Conservation (phyloP, 1,140 invertebrate genomes). For the Lepidostoma basale region DNA sequence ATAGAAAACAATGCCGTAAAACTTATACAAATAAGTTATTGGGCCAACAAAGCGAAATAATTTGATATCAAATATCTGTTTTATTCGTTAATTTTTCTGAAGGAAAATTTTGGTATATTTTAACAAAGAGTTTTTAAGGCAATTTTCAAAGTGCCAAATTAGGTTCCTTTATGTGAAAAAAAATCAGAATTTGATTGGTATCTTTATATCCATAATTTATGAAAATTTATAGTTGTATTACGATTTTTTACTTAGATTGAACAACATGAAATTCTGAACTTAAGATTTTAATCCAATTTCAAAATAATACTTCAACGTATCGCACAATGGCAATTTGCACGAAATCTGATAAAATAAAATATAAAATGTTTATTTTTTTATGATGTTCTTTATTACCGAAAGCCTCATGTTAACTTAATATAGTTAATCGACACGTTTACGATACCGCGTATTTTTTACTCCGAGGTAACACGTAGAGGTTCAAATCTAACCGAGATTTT, state of each 20-base stretch:
- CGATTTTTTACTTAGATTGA: no score
- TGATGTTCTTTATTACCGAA: neutral
- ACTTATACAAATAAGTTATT: no score
- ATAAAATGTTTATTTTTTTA: neutral
- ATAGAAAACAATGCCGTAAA: no score
- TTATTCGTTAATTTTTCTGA: no score
- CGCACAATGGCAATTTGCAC: neutral
- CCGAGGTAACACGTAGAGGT: neutral
- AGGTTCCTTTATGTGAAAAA: no score
- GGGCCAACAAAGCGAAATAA: no score
- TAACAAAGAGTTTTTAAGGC: no score
- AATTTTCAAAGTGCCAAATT: no score
- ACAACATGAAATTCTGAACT: neutral
- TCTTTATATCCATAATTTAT: no score
- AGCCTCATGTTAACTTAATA: neutral
- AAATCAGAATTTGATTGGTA: no score
- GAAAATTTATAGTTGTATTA: neutral
- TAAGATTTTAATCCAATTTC: constrained; percentile 1
- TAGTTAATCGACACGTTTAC: neutral
- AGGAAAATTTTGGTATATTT: no score
- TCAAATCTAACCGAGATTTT: constrained; percentile 21
- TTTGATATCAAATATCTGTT: no score
- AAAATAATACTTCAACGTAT: neutral
- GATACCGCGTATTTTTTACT: neutral
- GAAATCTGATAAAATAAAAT: constrained; percentile 1